phyloP scores from a whole-genome alignment of 2,797 vertebrate genomes.

The Sardinella longiceps region DNA sequence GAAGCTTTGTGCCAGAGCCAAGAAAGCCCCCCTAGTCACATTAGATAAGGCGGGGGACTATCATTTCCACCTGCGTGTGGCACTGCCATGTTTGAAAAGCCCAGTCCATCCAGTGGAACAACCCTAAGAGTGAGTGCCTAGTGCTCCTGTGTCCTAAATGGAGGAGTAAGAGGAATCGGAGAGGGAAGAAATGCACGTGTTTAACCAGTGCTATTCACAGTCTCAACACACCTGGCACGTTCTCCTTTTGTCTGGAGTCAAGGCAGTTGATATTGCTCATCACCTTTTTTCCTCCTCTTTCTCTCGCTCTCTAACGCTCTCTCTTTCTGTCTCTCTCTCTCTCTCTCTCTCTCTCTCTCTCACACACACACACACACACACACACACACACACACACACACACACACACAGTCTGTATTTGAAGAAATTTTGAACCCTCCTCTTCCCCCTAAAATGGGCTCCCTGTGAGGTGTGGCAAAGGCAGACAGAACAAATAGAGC shows the following conservation, averaged over 20 bases:
- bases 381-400: too few relatives aligned
- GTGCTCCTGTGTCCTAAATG: neutral
- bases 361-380: too few relatives aligned
- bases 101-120: neutral
- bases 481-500: neutral
- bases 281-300: neutral
- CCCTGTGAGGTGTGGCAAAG: neutral
- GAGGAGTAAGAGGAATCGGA: neutral
- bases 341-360: too few relatives aligned
- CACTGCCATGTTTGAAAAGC: constrained; percentile 61
- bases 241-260: neutral
- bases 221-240: neutral
- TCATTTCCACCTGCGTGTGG: constrained; percentile 69
- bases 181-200: neutral
- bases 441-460: neutral
- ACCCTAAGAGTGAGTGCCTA: neutral
- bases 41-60: constrained; percentile 74
- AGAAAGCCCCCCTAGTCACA: constrained; percentile 72
- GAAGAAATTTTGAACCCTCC: neutral
- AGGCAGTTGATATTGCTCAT: neutral
- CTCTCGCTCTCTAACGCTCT: too few relatives aligned
- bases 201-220: neutral
- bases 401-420: neutral
- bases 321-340: too few relatives aligned
- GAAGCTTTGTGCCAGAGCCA: constrained; percentile 74